Base-by-base conservation (phyloP, 2,797 vertebrate genomes). In the Pangasius sanitwongsei region DNA sequence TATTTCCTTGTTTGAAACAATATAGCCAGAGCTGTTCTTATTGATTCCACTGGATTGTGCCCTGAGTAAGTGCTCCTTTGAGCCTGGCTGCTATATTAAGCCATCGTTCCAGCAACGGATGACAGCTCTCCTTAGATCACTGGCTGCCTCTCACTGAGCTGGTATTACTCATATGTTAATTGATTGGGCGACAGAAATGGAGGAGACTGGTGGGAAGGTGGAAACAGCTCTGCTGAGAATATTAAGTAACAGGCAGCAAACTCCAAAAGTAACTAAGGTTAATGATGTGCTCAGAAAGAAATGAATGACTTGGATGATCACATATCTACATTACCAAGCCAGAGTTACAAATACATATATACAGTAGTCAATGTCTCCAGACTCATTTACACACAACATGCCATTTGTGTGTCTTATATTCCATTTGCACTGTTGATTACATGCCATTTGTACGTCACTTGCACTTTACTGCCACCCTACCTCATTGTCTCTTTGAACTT, bases 21-120 rank as follows among this genome's bases (percentile, higher is more conserved):
- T 95, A 90, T 93, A 88, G 93, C 92, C 91, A 94, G 95, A 89
- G 93, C 95, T 94, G 96, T 94, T 96, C 95, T 96, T 96, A 97
- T 97, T 96, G 97, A 98, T 97, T 95, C 90, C 89, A 94, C 94
- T 94, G 95, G 95, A 95, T 91, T 95, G 96, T 93, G 94, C 90
- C 94, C 89, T 90, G 92, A 87, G 94, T 95, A 95, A 96, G 96
- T 95, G 96, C 93, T 95, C 96, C 96, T 97, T 88, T 86, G 96
- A 97, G 97, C 95, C 96, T 94, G 87, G 93, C 93, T 92, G 96
- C 94, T 96, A 94, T 96, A 97, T 98, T 97, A 97, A 97, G 96
- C 96, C 95, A 96, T 97, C 96, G 96, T 96, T 97, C 94, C 97
- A 96, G 94, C 89, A 95, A 96, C 95, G 94, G 96, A 96, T 96